Conservation (phyloP, 2,888 invertebrate species). For the Phanerotoma sp. region DNA sequence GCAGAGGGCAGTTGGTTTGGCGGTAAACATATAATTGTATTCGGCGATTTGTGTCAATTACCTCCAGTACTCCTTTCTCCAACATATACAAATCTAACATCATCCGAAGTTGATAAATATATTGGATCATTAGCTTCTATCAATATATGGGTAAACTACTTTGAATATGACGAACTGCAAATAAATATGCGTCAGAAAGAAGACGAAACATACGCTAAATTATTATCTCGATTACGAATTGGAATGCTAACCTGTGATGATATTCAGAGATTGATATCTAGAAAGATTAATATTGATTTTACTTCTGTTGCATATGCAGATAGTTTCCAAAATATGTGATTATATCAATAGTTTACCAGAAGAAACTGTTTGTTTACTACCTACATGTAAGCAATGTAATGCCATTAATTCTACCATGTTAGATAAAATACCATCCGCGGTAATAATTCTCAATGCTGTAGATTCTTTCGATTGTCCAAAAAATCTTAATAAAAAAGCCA, state of each 20-base stretch:
- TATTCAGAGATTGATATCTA: no score
- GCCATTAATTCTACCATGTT: neutral
- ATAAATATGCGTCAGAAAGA: constrained; percentile 12
- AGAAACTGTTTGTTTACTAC: neutral
- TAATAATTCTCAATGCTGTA: neutral
- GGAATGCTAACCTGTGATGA: no score
- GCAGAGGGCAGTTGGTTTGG: constrained; percentile 11
- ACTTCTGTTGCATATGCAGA: neutral
- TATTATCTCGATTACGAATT: no score
- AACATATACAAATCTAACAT: no score
- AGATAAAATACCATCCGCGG: neutral
- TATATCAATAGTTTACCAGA: no score
- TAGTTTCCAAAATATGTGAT: neutral
- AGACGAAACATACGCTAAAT: constrained; percentile 44
- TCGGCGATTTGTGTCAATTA: constrained; percentile 48
- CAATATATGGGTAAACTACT: neutral
- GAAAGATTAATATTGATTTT: no score
- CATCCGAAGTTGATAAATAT: no score
- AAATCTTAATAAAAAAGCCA: no score
- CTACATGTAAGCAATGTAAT: neutral
- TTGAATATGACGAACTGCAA: neutral
- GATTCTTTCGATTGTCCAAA: neutral
- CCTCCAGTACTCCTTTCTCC: constrained; percentile 43
- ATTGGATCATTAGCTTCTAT: neutral
- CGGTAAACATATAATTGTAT: constrained; percentile 36